Evolutionary conservation across 35 echinoderm and acorn worm genomes (phyloP).

Genomic region (Hemicentrotus pulcherrimus): DNA sequence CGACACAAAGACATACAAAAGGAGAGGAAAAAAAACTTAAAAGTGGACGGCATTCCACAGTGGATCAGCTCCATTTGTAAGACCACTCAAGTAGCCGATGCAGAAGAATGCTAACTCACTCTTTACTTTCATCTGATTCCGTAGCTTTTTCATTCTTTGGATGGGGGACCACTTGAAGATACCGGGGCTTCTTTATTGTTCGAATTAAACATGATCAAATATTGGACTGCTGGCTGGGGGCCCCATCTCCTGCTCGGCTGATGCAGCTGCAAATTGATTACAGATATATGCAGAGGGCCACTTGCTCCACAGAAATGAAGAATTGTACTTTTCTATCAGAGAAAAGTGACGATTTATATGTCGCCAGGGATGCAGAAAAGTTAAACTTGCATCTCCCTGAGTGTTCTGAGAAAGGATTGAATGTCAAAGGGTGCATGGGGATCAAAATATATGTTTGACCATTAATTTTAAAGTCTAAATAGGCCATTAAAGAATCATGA

Average conservation of each 20-base stretch:
- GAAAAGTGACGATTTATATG: too few relatives aligned
- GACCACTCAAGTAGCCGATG: neutral
- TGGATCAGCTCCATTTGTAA: neutral
- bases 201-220: conserved; percentile 20
- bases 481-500: too few relatives aligned
- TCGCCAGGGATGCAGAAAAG: too few relatives aligned
- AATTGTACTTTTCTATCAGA: too few relatives aligned
- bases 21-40: neutral
- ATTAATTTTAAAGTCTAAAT: too few relatives aligned
- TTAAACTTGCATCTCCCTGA: too few relatives aligned
- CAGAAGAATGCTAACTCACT: neutral
- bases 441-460: too few relatives aligned
- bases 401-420: too few relatives aligned
- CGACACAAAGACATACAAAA: neutral
- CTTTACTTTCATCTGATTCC: neutral
- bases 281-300: neutral
- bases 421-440: too few relatives aligned
- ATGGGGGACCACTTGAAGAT: neutral
- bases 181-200: neutral
- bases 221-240: neutral
- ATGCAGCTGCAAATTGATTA: neutral
- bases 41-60: neutral
- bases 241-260: neutral
- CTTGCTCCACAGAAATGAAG: neutral
- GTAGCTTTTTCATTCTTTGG: neutral